Evolutionary conservation across 2,113 vertebrate species (phyloP), one percentile per base, ranked within the genome.

Genomic region (Salvelinus alpinus): DNA sequence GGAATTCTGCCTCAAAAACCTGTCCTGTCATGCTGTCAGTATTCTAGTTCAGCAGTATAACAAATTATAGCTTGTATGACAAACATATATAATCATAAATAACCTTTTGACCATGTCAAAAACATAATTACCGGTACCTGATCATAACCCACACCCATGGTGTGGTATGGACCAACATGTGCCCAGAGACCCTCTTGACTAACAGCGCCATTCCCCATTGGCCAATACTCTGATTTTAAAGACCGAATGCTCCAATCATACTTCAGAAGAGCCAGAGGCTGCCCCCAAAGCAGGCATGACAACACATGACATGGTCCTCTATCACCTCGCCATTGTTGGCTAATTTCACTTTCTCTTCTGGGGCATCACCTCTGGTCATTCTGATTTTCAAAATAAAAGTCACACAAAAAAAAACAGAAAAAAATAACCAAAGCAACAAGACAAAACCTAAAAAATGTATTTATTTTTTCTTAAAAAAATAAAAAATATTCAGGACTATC

Each of bases 401-500:
- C 76, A 90, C 67, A 88, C 81, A 13, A 81, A 86, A 90, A 90
- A 90, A 85, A 93, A 91, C 90, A 92, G 85, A 93, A 88, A 92
- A 87, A 89, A 90, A 91, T 83, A 85, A 86, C 75, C 83, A 87
- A 89, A 89, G 84, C 91, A 92, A 93, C 91, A 90, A 92, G 90
- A 87, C 85, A 89, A 91, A 90, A 91, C 80, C 81, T 86, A 89
- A 86, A 88, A 90, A 87, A 85, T 83, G 84, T 74, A 66, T 88
- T 34, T 34, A 27, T 83, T 91, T 89, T 94, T 93, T 85, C 91
- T 96, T 96, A 96, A 96, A 98, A 98, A 98, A 97, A 97, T 96
- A 96, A 96, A 96, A 95, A 96, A 97, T 96, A 96, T 97, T 94
- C 94, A 96, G 95, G 94, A 94, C 95, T 96, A 95, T 95, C 95